Conservation (phyloP, 2,113 vertebrate species). For the Bambusicola thoracicus region DNA sequence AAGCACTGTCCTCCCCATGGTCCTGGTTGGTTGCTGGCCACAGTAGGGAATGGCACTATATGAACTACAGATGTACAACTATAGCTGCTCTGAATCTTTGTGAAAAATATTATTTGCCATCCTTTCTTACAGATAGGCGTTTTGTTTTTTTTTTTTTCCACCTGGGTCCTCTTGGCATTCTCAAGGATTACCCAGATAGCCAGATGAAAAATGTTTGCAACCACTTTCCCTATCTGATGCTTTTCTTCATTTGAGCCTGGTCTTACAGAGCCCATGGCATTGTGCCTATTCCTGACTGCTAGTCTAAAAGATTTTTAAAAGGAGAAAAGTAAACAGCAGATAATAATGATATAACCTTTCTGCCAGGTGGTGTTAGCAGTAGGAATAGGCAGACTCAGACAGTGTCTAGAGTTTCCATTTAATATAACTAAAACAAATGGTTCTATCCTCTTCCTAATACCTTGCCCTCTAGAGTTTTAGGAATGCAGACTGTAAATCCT, state of each 20-base stretch:
- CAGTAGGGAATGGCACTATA: not conserved
- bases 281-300: constrained; percentile 7
- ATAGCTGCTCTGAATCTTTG: not conserved
- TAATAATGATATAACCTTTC: constrained; percentile 37
- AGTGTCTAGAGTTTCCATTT: constrained; percentile 45
- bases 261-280: not conserved
- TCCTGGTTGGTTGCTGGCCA: not conserved
- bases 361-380: constrained; percentile 39
- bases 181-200: not conserved
- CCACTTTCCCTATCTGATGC: not conserved
- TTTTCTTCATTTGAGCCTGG: not conserved
- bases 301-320: constrained; percentile 38
- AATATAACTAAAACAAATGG: constrained; percentile 55
- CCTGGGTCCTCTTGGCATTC: not conserved
- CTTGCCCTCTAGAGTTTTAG: constrained; percentile 37
- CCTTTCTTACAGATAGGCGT: not conserved
- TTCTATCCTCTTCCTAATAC: constrained; percentile 42
- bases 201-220: constrained; percentile 9
- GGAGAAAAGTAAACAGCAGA: constrained; percentile 26
- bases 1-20: not conserved
- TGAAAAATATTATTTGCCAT: not conserved
- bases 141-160: not conserved
- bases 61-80: not conserved
- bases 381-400: constrained; percentile 22
- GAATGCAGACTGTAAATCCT: constrained; percentile 52